Conservation (phyloP, 2,888 invertebrate species). For the Tachina fera region DNA sequence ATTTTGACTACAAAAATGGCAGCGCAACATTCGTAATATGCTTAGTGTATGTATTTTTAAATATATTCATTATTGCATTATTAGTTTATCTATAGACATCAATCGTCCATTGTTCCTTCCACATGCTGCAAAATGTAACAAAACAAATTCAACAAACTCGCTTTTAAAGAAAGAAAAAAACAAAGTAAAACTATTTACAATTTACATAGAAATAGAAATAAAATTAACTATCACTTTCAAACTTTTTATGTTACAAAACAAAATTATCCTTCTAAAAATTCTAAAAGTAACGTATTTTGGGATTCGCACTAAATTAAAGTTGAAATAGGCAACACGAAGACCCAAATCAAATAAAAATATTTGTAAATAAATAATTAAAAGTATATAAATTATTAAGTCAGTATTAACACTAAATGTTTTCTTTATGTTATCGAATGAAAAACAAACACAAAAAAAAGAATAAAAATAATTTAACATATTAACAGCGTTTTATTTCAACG, state of each 20-base stretch:
- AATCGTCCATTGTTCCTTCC: slow-evolving; percentile 81
- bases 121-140: slow-evolving; percentile 69
- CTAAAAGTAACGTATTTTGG: slow-evolving; percentile 39
- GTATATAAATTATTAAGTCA: slow-evolving; percentile 61
- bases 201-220: slow-evolving; percentile 30
- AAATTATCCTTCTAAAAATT: slow-evolving; percentile 20
- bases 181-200: slow-evolving; percentile 63
- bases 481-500: neutral
- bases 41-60: slow-evolving; percentile 35
- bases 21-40: neutral
- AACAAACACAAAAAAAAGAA: slow-evolving; percentile 19
- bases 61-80: neutral
- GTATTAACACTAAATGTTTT: slow-evolving; percentile 69
- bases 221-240: slow-evolving; percentile 40
- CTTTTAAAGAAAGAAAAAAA: slow-evolving; percentile 62
- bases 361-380: slow-evolving; percentile 67
- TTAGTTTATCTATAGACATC: slow-evolving; percentile 70
- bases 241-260: slow-evolving; percentile 41
- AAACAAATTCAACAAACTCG: slow-evolving; percentile 56
- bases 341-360: slow-evolving; percentile 41
- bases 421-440: slow-evolving; percentile 62
- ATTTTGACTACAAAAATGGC: neutral
- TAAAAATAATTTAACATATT: slow-evolving; percentile 40
- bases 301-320: slow-evolving; percentile 28
- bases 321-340: slow-evolving; percentile 33